phyloP scores from a whole-genome alignment of 2,113 vertebrate species.

The Lepus timidus region DNA sequence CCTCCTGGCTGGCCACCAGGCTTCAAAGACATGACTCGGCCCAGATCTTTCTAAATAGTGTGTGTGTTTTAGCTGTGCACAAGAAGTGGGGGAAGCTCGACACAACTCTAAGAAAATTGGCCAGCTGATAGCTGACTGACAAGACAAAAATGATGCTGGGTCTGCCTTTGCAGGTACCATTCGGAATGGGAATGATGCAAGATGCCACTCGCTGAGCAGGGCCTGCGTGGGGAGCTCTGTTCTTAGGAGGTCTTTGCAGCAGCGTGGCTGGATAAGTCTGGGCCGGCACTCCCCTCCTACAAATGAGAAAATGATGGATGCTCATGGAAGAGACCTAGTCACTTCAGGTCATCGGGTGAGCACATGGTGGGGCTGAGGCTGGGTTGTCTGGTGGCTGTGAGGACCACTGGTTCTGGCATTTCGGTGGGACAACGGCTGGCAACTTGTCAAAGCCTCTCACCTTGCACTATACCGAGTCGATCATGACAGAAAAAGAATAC shows the following conservation, averaged over 20 bases:
- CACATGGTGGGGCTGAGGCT: too few species aligned
- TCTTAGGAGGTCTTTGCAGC: neutral
- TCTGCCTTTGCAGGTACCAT: constrained; percentile 4
- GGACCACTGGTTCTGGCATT: neutral
- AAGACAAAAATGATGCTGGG: constrained; percentile 61
- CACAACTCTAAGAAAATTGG: constrained; percentile 60
- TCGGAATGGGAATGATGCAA: neutral
- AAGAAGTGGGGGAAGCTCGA: neutral
- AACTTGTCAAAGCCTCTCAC: constrained; percentile 34
- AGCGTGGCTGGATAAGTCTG: neutral
- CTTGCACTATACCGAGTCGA: constrained; percentile 26
- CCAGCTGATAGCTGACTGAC: constrained; percentile 36
- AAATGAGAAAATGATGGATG: neutral
- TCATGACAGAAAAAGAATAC: constrained; percentile 51
- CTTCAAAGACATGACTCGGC: constrained; percentile 76
- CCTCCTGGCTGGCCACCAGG: constrained; percentile 74
- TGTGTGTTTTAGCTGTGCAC: constrained; percentile 75
- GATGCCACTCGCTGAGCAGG: neutral
- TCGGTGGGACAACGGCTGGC: neutral
- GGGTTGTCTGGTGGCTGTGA: neutral
- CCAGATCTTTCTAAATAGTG: constrained; percentile 69
- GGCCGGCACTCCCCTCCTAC: neutral
- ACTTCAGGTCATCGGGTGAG: neutral
- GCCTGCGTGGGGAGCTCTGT: neutral
- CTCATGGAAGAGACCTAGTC: neutral